These are phyloP conservation scores for Monochamus saltuarius DNA, from an alignment of 1,140 invertebrate genomes.

Conservation along the genomic window DNA sequence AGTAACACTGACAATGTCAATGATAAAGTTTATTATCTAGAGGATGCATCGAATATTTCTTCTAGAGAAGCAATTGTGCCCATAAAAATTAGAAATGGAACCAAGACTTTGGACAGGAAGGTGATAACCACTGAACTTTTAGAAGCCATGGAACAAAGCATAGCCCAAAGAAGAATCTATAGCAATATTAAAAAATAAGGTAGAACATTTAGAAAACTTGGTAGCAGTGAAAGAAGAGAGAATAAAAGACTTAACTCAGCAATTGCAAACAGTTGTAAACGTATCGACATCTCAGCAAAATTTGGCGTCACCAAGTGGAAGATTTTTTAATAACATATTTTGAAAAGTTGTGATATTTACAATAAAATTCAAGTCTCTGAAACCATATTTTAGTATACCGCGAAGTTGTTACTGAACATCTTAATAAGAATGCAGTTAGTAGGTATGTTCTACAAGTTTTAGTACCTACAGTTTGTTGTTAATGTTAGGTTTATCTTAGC, in stretches of 20 bases:
- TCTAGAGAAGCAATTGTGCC: slow-evolving; percentile 29
- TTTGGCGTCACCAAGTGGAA: slow-evolving; percentile 26
- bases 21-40: slow-evolving; percentile 38
- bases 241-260: slow-evolving; percentile 56
- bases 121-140: slow-evolving; percentile 48
- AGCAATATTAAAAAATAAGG: slow-evolving; percentile 51
- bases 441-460: no score
- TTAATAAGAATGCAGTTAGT: no score
- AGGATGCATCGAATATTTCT: slow-evolving; percentile 25
- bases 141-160: slow-evolving; percentile 53
- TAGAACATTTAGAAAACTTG: slow-evolving; percentile 58
- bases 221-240: slow-evolving; percentile 59
- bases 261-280: slow-evolving; percentile 36
- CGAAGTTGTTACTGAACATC: no score
- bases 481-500: no score
- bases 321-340: slow-evolving; percentile 41
- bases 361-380: no score
- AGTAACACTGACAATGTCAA: slow-evolving; percentile 39
- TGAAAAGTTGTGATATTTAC: slow-evolving; percentile 3
- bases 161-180: slow-evolving; percentile 56
- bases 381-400: background rate
- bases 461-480: no score
- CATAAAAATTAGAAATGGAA: slow-evolving; percentile 38
- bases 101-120: slow-evolving; percentile 27
- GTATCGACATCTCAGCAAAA: slow-evolving; percentile 12